Conservation (phyloP, 2,888 invertebrate species). For the Proisotoma minuta region DNA sequence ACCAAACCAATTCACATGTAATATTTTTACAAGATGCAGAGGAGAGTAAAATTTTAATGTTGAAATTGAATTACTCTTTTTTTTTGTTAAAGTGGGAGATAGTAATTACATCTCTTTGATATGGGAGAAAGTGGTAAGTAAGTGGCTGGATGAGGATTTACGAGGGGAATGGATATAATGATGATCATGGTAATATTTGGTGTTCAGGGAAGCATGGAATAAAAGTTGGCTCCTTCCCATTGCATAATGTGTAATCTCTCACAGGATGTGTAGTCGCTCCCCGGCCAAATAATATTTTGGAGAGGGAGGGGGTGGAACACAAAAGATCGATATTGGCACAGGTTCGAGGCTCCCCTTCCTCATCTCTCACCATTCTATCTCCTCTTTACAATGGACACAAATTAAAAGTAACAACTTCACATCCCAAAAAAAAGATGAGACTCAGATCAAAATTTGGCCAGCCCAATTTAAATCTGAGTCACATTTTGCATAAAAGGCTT, state of each 20-base stretch:
- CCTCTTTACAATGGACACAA: too few species aligned
- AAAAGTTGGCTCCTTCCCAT: conserved; percentile 18
- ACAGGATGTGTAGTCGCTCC: neutral
- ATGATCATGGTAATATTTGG: conserved; percentile 17
- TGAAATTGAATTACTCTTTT: conserved; percentile 13
- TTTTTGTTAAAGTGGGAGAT: too few species aligned
- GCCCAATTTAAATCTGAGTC: too few species aligned
- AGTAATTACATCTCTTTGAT: neutral
- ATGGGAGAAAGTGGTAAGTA: neutral
- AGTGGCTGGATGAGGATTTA: neutral
- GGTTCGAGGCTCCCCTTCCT: conserved; percentile 28
- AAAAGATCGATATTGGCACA: conserved; percentile 41
- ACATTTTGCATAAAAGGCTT: too few species aligned
- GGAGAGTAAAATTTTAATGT: conserved; percentile 13
- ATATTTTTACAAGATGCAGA: neutral
- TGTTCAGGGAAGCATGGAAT: conserved; percentile 15
- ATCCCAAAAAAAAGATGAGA: too few species aligned
- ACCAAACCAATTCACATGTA: neutral
- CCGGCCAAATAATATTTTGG: conserved; percentile 12
- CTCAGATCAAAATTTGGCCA: too few species aligned
- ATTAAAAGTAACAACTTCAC: too few species aligned
- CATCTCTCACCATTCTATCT: neutral
- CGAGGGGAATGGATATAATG: conserved; percentile 14
- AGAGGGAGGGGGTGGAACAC: conserved; percentile 13
- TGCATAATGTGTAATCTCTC: too few species aligned